A percentile compares a stretch with the other conserved stretches of the same genome.
Conservation (phyloP, 2,797 vertebrate species). For the Fratercula arctica region DNA sequence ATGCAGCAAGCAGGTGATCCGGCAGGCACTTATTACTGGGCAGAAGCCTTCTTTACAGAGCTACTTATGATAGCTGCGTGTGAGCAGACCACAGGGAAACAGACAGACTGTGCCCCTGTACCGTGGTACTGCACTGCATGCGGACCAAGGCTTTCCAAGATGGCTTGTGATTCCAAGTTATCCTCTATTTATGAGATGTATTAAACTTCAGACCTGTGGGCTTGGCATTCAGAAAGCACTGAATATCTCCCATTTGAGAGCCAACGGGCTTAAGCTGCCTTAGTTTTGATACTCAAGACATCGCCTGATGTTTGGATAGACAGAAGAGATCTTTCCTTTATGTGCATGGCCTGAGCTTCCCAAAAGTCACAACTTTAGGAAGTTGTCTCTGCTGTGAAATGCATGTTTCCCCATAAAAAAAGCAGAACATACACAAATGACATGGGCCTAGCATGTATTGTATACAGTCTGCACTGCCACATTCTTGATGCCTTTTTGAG, state of each 20-base stretch:
- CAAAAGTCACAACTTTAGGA: neutral
- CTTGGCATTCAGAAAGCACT: neutral
- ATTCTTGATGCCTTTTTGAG: neutral
- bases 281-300: neutral
- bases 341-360: neutral
- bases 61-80: rapidly evolving
- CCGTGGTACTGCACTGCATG: rapidly evolving
- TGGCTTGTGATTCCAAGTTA: neutral
- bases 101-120: neutral
- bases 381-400: neutral
- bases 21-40: neutral
- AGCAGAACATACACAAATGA: neutral
- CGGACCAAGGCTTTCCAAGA: neutral
- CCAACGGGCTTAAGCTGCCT: neutral
- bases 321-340: neutral
- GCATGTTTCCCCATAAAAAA: neutral
- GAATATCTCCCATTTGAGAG: neutral
- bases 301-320: neutral
- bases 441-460: neutral
- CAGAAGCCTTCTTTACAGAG: neutral
- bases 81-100: neutral
- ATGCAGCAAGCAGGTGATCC: neutral
- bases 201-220: neutral
- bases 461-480: neutral
- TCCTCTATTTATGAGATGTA: neutral